These are phyloP conservation scores for Odontophorus gujanensis DNA, from an alignment of 2,113 vertebrate species.

Conservation along the genomic window DNA sequence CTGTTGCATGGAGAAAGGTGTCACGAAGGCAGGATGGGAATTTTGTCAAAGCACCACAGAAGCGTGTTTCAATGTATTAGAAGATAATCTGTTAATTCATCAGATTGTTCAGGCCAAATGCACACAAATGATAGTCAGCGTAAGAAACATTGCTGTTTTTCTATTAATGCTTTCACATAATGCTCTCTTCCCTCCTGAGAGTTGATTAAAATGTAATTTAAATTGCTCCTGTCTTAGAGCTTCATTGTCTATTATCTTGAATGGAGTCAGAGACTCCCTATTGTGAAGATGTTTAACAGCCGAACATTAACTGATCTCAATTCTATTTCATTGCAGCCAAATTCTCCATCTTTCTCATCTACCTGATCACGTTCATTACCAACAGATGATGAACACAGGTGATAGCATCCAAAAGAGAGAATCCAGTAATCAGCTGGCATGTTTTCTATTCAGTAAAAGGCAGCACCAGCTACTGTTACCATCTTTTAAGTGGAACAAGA, in stretches of 20 bases:
- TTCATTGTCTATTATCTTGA: constrained; percentile 52
- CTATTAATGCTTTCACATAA: constrained; percentile 53
- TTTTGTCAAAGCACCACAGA: background rate
- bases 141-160: constrained; percentile 55
- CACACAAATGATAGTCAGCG: background rate
- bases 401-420: background rate
- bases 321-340: constrained; percentile 5
- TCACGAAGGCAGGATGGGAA: background rate
- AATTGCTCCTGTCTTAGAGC: constrained; percentile 40
- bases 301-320: background rate
- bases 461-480: background rate
- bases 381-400: constrained; percentile 10
- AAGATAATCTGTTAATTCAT: constrained; percentile 52
- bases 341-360: constrained; percentile 3
- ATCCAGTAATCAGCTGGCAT: background rate
- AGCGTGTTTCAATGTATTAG: background rate
- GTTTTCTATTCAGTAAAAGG: background rate
- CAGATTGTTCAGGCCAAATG: constrained; percentile 27
- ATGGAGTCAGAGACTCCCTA: constrained; percentile 12
- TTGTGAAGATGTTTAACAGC: constrained; percentile 3
- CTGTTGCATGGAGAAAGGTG: background rate
- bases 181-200: constrained; percentile 45
- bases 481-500: background rate
- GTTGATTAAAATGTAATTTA: constrained; percentile 69
- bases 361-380: background rate